Evolutionary conservation across 1,140 invertebrate species (phyloP), one percentile per base, ranked within the genome.

Genomic region (Arion vulgaris): DNA sequence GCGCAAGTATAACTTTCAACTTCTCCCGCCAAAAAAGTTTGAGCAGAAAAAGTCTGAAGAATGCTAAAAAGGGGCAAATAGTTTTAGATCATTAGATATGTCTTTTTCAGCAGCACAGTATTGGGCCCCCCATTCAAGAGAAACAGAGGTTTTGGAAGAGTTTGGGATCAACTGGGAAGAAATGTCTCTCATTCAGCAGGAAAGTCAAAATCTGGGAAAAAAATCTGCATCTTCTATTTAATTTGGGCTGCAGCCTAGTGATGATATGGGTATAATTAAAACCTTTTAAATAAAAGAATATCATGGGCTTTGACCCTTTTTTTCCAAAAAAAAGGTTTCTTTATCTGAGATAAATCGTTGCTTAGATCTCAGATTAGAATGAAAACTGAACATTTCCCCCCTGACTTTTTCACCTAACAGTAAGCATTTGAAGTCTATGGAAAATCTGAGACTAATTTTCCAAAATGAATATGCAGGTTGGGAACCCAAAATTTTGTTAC

Each of bases 251-350:
- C 74, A 74, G 41, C 15, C 41, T 45, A 15, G 84, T 49, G 79
- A 86, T 26, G 88, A 86, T 19, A 85, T 84, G 5, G 85, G 87
- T 11, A 72, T 81, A n/a, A 68, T 75, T 5, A 84, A 86, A 78
- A 85, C 84, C 41, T 57, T 77, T 53, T 87, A 19, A 78, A 83
- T 28, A 73, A 88, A 41, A 86, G 92, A 84, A 87, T 91, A 11
- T 92, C 91, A 7, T 92, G 92, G 92, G 91, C 92, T 92, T 92
- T 87, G 91, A 92, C 76, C 90, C 91, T 13, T 39, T 89, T 0
- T 79, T 91, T 62, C 88, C 38, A 87, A 87, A 74, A 81, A 84
- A 34, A 89, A 89, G 81, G 86, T 91, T n/a, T 85, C 86, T 41
- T 83, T 92, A 49, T 89, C 88, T 38, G 92, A 92, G 79, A 92